A percentile compares a stretch with the other conserved stretches of the same genome.
Conservation (phyloP, 35 echinoderm and acorn worm species). For the Heliocidaris tuberculata region DNA sequence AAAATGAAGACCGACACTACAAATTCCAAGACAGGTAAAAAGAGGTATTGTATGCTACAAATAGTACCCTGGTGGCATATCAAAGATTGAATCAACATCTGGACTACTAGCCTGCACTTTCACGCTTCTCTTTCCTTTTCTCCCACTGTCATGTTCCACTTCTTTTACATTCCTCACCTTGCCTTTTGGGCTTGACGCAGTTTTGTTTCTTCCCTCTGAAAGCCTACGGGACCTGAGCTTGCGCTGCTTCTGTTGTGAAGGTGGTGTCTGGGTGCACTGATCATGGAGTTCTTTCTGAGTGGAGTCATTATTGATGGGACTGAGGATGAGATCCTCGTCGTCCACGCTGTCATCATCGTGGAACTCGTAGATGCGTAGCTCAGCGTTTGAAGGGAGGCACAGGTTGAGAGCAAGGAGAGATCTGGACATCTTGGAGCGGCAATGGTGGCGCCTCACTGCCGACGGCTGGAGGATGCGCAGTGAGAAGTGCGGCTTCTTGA, state of each 20-base stretch:
- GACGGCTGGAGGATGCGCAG: slow-evolving; percentile 53
- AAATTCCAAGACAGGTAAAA: not conserved
- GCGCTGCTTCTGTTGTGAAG: not conserved
- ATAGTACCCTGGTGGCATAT: slow-evolving; percentile 37
- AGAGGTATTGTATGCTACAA: not conserved
- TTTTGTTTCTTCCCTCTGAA: not conserved
- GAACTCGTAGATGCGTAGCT: slow-evolving; percentile 37
- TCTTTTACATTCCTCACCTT: slow-evolving; percentile 5
- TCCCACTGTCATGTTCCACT: not conserved
- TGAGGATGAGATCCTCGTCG: not conserved
- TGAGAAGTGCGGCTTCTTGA: slow-evolving; percentile 55
- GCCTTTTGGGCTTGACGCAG: not conserved
- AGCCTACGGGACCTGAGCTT: not conserved
- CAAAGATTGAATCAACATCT: slow-evolving; percentile 31
- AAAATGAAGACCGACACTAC: not conserved
- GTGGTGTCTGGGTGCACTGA: slow-evolving; percentile 38
- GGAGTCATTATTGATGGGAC: not conserved
- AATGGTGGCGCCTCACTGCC: not conserved
- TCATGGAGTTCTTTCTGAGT: not conserved
- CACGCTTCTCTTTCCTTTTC: slow-evolving; percentile 21
- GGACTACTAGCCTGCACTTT: slow-evolving; percentile 11
- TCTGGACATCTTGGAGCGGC: slow-evolving; percentile 16
- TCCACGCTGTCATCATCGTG: slow-evolving; percentile 38
- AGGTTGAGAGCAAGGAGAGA: slow-evolving; percentile 39
- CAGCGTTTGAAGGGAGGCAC: slow-evolving; percentile 19